Conservation (phyloP, 2,113 vertebrate species). For the Fulmarus glacialis region DNA sequence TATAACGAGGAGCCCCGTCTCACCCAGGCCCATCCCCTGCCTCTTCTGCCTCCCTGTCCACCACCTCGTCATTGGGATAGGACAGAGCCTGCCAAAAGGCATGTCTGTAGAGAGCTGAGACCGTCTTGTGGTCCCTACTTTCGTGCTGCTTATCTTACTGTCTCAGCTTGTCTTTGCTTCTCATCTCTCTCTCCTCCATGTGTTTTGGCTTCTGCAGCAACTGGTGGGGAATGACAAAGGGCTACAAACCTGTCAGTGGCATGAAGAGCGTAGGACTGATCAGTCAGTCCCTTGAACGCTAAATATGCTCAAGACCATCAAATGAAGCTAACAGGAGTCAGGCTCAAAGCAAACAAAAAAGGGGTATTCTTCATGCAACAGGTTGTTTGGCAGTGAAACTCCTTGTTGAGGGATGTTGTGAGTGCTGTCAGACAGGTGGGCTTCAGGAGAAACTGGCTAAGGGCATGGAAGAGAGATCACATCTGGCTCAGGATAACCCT, state of each 20-base stretch:
- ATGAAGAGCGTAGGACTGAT: neutral
- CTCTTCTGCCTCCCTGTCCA: neutral
- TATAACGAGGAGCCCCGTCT: neutral
- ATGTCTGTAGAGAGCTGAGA: neutral
- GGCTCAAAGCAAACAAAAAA: neutral
- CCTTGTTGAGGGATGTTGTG: neutral
- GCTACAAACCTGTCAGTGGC: neutral
- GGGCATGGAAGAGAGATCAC: neutral
- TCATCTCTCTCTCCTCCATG: neutral
- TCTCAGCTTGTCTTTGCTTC: neutral
- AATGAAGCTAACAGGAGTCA: neutral
- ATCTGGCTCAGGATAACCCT: neutral
- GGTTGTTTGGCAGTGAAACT: neutral
- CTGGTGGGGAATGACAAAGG: neutral
- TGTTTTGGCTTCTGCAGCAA: neutral
- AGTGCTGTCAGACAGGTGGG: neutral
- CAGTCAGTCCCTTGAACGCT: neutral
- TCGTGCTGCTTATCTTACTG: neutral
- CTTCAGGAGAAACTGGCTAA: neutral
- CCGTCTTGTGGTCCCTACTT: neutral
- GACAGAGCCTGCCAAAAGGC: neutral
- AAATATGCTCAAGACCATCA: neutral
- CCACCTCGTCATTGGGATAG: accelerated
- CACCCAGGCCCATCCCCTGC: neutral
- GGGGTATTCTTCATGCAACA: neutral